phyloP scores from a whole-genome alignment of 2,888 invertebrate species.

The Macaria notata region DNA sequence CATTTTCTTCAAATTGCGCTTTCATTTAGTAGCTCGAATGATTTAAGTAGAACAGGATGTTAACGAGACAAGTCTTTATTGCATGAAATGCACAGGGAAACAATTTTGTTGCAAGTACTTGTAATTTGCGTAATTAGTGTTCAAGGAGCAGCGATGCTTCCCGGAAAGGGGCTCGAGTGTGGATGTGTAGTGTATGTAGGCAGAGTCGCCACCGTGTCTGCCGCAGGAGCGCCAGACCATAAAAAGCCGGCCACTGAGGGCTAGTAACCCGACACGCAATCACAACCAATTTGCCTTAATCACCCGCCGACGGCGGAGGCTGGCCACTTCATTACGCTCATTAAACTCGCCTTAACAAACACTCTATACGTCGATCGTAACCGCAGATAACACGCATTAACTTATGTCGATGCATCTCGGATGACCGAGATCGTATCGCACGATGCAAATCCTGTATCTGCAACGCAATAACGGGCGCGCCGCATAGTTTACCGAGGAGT shows the following conservation, averaged over 20 bases:
- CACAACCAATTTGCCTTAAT: constrained; percentile 69
- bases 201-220: constrained; percentile 47
- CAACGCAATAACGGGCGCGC: neutral
- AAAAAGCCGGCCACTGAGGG: constrained; percentile 38
- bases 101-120: constrained; percentile 14
- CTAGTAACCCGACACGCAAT: constrained; percentile 62
- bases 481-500: neutral
- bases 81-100: neutral
- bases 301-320: constrained; percentile 37
- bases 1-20: constrained; percentile 6
- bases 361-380: constrained; percentile 22
- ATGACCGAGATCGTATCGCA: constrained; percentile 6
- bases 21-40: too few relatives aligned
- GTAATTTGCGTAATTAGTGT: constrained; percentile 6
- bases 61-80: too few relatives aligned
- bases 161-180: constrained; percentile 10
- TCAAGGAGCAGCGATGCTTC: constrained; percentile 24
- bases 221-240: constrained; percentile 40
- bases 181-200: neutral
- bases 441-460: neutral
- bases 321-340: constrained; percentile 29
- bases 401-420: constrained; percentile 4
- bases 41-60: too few relatives aligned
- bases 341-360: constrained; percentile 24
- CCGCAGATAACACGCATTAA: constrained; percentile 13